A percentile compares a stretch with the other conserved stretches of the same genome.
These are phyloP conservation scores for Eupithecia insigniata DNA, from an alignment of 2,888 invertebrate species.

Conservation along the genomic window DNA sequence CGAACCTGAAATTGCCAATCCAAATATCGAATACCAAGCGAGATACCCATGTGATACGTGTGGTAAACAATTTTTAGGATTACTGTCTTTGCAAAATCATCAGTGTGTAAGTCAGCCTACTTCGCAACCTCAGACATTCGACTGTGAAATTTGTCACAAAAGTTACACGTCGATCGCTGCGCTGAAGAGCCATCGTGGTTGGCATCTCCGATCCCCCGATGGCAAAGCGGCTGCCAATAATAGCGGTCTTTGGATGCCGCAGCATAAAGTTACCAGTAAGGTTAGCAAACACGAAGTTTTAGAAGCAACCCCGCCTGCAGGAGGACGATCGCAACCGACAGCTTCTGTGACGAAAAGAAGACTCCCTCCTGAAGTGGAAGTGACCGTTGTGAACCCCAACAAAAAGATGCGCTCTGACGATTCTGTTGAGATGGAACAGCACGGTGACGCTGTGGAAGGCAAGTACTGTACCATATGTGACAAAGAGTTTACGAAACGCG, in stretches of 20 bases:
- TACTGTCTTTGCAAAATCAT: constrained; percentile 82
- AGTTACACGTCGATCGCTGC: constrained; percentile 87
- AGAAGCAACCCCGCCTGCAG: constrained; percentile 57
- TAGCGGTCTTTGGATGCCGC: constrained; percentile 82
- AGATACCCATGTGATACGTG: constrained; percentile 83
- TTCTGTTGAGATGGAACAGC: constrained; percentile 74
- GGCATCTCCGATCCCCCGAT: constrained; percentile 86
- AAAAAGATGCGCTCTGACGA: constrained; percentile 79
- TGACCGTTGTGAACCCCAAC: constrained; percentile 80
- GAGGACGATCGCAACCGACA: constrained; percentile 40
- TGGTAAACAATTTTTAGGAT: constrained; percentile 82
- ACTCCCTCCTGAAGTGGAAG: constrained; percentile 80
- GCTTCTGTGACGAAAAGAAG: constrained; percentile 68
- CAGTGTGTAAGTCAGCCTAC: constrained; percentile 76
- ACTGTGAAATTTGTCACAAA: constrained; percentile 87
- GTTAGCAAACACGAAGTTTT: constrained; percentile 80
- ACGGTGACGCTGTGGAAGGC: constrained; percentile 75
- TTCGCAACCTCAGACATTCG: constrained; percentile 76
- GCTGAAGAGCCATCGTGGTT: constrained; percentile 87
- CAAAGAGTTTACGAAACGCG: constrained; percentile 85
- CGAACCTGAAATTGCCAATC: constrained; percentile 68
- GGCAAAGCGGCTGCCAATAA: constrained; percentile 82
- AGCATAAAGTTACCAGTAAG: constrained; percentile 80
- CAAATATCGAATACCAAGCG: constrained; percentile 76
- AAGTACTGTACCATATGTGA: constrained; percentile 85